Base-by-base conservation (phyloP, 2,888 invertebrate genomes). In the Cephus nigrinus region DNA sequence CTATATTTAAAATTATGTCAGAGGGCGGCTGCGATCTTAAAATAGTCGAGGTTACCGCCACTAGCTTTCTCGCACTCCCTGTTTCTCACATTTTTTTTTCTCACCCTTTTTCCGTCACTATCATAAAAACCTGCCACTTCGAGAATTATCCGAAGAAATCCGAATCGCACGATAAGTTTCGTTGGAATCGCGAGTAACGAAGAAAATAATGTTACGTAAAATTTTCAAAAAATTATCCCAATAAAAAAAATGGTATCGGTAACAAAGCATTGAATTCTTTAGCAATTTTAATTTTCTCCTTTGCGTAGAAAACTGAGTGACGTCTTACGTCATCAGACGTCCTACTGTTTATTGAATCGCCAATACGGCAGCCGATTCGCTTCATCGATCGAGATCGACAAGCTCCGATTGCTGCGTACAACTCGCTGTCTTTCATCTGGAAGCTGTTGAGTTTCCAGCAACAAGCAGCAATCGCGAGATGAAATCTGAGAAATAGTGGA, bases 1-100 rank as follows among this genome's bases (percentile, higher is more conserved):
- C 87, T 88, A 88, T 87, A 89, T 88, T 88, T 89, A 85, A 88
- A 90, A 90, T 90, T 89, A 89, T 89, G 89, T 88, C 88, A 89
- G 89, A 89, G 85, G 83, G 83, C 85, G 83, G 68, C 79, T 77
- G 69, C n/a, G 55, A 74, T 80, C 79, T 75, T 76, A 77, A 85
- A 85, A 83, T 84, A 85, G 80, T 79, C 78, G 69, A 77, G 75
- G 69, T 79, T 73, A 69, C 74, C 77, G 55, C 55, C 55, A 55
- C 55, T 55, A 23, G 55, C 55, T 55, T 55, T 55, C 55, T 55
- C 55, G 55, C 23, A 55, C 55, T 55, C 55, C 23, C 55, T 23
- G 55, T 23, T 55, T 55, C 55, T 55, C 23, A 23, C 23, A 55
- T 55, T 77, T 77, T 76, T 73, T 73, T 74, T 77, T 73, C 36